Percentiles rank a stretch among this genome's conserved stretches.
phyloP scores from a whole-genome alignment of 2,888 invertebrate species.

The Folsomia candida region DNA sequence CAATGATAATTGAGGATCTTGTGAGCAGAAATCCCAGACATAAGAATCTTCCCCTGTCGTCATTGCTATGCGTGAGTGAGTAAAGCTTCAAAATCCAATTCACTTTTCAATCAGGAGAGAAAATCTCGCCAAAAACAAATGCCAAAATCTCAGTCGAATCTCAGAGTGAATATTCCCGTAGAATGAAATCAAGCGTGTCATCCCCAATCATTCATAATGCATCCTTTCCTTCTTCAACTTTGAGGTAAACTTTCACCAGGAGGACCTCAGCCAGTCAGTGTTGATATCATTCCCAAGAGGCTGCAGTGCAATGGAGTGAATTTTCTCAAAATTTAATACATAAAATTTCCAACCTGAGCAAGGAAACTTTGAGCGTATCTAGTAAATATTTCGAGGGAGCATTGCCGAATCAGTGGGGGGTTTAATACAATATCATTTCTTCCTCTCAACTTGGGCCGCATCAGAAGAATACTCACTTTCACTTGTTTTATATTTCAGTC shows the following conservation, averaged over 20 bases:
- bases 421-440: slow-evolving; percentile 4
- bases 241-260: background rate
- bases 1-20: too few species aligned
- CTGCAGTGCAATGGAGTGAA: background rate
- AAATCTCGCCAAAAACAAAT: background rate
- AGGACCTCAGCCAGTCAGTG: too few species aligned
- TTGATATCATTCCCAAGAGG: too few species aligned
- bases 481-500: slow-evolving; percentile 5
- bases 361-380: background rate
- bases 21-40: too few species aligned
- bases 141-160: background rate
- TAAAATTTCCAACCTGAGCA: background rate
- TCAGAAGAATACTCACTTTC: background rate
- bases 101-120: background rate
- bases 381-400: too few species aligned
- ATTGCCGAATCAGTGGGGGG: background rate
- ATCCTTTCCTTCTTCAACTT: background rate
- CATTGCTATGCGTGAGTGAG: too few species aligned
- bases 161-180: background rate
- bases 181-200: background rate
- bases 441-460: background rate
- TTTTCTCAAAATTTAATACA: background rate
- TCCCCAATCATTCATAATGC: background rate
- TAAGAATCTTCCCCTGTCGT: too few species aligned
- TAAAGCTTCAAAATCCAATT: background rate